These are phyloP conservation scores for Galeopsomyia nigrocyanea DNA, from an alignment of 2,888 invertebrate species.

Conservation along the genomic window DNA sequence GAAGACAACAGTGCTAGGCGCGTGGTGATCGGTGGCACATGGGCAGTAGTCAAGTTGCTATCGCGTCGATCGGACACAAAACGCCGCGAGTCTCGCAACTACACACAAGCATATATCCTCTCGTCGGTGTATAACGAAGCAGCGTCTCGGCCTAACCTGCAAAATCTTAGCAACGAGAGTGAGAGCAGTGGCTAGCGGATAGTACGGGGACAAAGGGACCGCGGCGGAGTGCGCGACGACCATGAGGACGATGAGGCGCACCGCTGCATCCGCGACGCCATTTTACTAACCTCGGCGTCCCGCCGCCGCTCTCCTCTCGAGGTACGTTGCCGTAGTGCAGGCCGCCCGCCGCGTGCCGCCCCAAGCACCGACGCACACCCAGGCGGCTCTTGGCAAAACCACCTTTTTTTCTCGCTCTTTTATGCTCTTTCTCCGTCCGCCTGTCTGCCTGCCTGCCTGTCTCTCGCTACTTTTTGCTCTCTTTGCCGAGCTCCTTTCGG, in stretches of 20 bases:
- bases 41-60: too few relatives aligned
- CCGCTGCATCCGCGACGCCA: conserved; percentile 62
- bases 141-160: too few relatives aligned
- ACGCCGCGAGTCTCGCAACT: too few relatives aligned
- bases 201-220: conserved; percentile 9
- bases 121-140: too few relatives aligned
- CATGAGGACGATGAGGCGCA: conserved; percentile 13
- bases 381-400: background rate
- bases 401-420: conserved; percentile 18
- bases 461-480: background rate
- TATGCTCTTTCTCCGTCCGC: conserved; percentile 1
- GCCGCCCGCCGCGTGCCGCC: conserved; percentile 1
- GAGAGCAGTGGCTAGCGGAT: conserved; percentile 48
- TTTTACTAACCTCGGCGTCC: conserved; percentile 66
- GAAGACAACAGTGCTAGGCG: too few relatives aligned
- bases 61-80: too few relatives aligned
- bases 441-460: too few relatives aligned
- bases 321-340: conserved; percentile 41
- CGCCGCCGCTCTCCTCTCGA: conserved; percentile 56
- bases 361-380: background rate
- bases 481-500: background rate
- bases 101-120: too few relatives aligned
- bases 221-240: background rate
- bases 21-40: too few relatives aligned
- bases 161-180: too few relatives aligned